A percentile compares a stretch with the other conserved stretches of the same genome.
These are phyloP conservation scores for Tetraneura akinire DNA, from an alignment of 1,140 invertebrate species.

Conservation along the genomic window DNA sequence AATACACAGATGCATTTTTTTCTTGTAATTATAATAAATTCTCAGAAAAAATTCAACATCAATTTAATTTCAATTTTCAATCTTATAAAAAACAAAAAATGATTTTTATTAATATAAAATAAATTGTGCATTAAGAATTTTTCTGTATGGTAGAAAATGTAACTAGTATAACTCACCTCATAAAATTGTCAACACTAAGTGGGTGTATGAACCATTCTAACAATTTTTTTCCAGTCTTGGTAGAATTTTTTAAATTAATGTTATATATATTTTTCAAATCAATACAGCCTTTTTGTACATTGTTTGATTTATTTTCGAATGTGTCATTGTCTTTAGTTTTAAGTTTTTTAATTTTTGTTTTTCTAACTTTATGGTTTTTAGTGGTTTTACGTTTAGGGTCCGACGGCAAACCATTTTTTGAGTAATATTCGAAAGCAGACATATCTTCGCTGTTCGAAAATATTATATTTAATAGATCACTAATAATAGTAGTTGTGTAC, in stretches of 20 bases:
- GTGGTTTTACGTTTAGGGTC: conserved; percentile 13
- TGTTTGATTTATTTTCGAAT: neutral
- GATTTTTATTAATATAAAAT: too few relatives aligned
- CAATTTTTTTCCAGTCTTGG: conserved; percentile 55
- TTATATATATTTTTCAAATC: conserved; percentile 14
- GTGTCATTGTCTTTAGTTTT: neutral
- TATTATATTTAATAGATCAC: too few relatives aligned
- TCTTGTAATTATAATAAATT: neutral
- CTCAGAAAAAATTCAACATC: neutral
- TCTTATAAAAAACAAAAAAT: neutral
- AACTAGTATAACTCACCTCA: conserved; percentile 60
- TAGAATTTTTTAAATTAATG: conserved; percentile 27
- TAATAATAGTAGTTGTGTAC: too few relatives aligned
- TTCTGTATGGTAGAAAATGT: too few relatives aligned
- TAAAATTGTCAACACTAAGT: conserved; percentile 66
- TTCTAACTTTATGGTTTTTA: conserved; percentile 2
- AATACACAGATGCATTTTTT: neutral
- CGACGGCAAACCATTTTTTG: neutral
- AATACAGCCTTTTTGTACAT: neutral
- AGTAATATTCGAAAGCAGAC: conserved; percentile 31
- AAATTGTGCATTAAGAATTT: too few relatives aligned
- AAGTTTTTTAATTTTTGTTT: neutral
- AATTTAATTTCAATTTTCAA: neutral
- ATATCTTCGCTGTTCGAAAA: neutral
- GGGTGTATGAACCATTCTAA: conserved; percentile 75